Base-by-base conservation (phyloP, 2,888 invertebrate genomes). In the Rotaria magnacalcarata region DNA sequence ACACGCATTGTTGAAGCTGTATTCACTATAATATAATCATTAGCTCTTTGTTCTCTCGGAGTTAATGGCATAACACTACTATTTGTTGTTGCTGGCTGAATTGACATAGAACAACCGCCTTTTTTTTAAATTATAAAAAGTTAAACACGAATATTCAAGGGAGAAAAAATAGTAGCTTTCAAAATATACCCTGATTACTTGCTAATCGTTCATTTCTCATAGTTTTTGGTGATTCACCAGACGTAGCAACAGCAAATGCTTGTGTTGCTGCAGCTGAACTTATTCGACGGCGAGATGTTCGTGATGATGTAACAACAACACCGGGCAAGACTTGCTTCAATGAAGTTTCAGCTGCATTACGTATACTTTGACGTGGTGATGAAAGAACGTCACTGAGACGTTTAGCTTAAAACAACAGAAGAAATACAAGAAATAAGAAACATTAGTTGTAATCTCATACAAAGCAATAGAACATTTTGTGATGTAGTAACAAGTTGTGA, bases 1-100 rank as follows among this genome's bases (percentile, higher is more conserved):
- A 96, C 96, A 87, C 96, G 92, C 96, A 96, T 96, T 0, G 96
- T 96, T 86, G 96, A 96, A 27, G 96, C 96, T 10, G 95, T 95
- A 80, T 86, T 86, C 16, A 86, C 86, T 21, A 86, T 56, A 41
- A 85, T 58, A 41, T 74, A 85, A 56, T 86, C 84, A 56, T 85
- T 86, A 27, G 43, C 43, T 60, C 41, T 60, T 54, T 60, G 84
- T 58, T 84, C 80, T 80, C 47, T 43, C 4, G 34, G 3, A 41
- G 0, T 67, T 34, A 41, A 67, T 34, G 27, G 27, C 34, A 67
- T 34, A 19, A 19, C 14, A 67, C 34, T 34, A 34, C 3, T 67
- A 34, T 19, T 67, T 7, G 34, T 34, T 16, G 67, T 34, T 24
- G 27, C 11, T 52, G 56, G 0, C 43, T 56, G 56, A 11, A 19